Base-by-base conservation (phyloP, 1,140 invertebrate species). In the Aplysia californica region DNA sequence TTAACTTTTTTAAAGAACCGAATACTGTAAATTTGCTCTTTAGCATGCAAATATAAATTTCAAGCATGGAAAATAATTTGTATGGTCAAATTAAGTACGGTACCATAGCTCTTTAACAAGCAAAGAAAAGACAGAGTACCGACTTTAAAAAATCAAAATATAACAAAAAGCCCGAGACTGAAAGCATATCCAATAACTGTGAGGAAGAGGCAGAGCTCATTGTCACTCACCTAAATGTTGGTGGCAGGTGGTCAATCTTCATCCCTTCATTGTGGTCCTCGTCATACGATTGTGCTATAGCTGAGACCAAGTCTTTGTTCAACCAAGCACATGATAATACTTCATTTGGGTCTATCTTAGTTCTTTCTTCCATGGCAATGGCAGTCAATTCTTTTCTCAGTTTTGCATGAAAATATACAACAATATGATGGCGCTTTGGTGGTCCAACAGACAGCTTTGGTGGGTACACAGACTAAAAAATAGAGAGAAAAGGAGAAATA, bases 341-440 rank as follows among this genome's bases (percentile, higher is more conserved):
- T 67, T 84, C 83, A 33, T 67, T 38, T 0, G 83, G 81, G 41
- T 81, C 77, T 41, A 84, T 68, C 39, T 76, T 79, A 3, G 85
- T 56, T 50, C 72, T 59, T n/a, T 74, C 39, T 29, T 77, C 71
- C 35, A 86, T 65, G 0, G 50, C 58, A 23, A 79, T 67, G 5
- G 84, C 56, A 2, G 82, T 83, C 20, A 80, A 56, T 36, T 31
- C 61, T 26, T 71, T 68, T 21, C 68, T 50, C 35, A 87, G 73
- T 58, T 83, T 82, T 2, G 69, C 78, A 82, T 85, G 76, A 33
- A 88, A 74, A 61, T 89, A 90, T 6, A 87, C 72, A 23, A 90
- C 88, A 55, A 89, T 75, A 77, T 90, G 89, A 68, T 90, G 89
- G 39, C 87, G 79, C n/a, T 66, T 79, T 29, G 89, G 88, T 3